These are phyloP conservation scores for Sipha maydis DNA, from an alignment of 2,888 invertebrate species.

Conservation along the genomic window DNA sequence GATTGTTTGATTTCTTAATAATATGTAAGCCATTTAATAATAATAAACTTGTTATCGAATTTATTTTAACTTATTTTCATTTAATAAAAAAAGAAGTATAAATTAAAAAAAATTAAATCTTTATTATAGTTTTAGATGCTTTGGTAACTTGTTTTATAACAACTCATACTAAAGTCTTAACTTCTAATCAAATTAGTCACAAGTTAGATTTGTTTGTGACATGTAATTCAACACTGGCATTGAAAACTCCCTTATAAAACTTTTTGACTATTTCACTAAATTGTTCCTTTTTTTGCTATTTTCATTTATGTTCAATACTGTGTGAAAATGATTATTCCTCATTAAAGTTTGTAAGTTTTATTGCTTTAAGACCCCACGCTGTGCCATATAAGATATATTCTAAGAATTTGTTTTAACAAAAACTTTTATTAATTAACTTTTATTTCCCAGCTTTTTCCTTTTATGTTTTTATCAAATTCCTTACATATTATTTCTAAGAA, in stretches of 20 bases:
- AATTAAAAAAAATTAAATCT: not conserved
- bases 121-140: not conserved
- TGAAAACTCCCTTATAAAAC: not conserved
- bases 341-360: slow-evolving; percentile 15
- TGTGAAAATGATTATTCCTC: not conserved
- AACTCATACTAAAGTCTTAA: not conserved
- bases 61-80: not conserved
- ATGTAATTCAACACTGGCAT: not conserved
- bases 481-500: not conserved
- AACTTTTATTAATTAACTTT: not conserved
- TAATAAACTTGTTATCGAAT: not conserved
- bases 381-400: not conserved
- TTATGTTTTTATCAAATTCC: not conserved
- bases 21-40: not conserved
- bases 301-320: slow-evolving; percentile 22
- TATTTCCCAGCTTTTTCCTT: not conserved
- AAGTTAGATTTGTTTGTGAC: not conserved
- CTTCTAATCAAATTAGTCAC: not conserved
- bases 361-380: not conserved
- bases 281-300: slow-evolving; percentile 14
- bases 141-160: not conserved
- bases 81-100: not conserved
- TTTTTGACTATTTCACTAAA: slow-evolving; percentile 14
- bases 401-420: not conserved
- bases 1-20: not conserved